These are phyloP conservation scores for Chloropsis cyanopogon DNA, from an alignment of 2,113 vertebrate species.

Conservation along the genomic window DNA sequence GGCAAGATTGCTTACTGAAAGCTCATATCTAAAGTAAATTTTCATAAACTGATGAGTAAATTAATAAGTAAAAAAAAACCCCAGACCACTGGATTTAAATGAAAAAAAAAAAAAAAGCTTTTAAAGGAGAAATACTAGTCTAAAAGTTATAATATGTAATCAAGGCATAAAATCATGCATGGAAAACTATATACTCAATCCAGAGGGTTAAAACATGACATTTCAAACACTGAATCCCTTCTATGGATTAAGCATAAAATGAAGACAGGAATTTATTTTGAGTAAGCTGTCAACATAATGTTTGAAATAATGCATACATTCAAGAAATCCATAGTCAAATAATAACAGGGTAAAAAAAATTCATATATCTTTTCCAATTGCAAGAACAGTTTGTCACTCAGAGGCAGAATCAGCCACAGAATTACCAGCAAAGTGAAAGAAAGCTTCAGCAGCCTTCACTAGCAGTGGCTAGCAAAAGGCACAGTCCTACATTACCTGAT, in stretches of 20 bases:
- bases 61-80: neutral
- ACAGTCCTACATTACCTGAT: neutral
- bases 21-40: neutral
- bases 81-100: neutral
- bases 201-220: neutral
- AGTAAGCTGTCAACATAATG: neutral
- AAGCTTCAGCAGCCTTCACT: neutral
- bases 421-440: neutral
- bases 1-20: neutral
- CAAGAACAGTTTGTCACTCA: neutral
- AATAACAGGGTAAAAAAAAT: neutral
- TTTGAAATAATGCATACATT: neutral
- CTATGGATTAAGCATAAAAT: neutral
- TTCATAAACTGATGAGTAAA: neutral
- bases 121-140: neutral
- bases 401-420: neutral
- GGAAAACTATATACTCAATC: neutral
- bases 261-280: neutral
- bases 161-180: neutral
- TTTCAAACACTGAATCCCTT: neutral
- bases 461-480: neutral
- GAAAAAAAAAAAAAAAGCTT: neutral
- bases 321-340: neutral
- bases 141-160: neutral
- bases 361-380: neutral